Evolutionary conservation across 2,113 vertebrate genomes (phyloP), one percentile per base, ranked within the genome.

Genomic region (Forbesichthys agassizii): DNA sequence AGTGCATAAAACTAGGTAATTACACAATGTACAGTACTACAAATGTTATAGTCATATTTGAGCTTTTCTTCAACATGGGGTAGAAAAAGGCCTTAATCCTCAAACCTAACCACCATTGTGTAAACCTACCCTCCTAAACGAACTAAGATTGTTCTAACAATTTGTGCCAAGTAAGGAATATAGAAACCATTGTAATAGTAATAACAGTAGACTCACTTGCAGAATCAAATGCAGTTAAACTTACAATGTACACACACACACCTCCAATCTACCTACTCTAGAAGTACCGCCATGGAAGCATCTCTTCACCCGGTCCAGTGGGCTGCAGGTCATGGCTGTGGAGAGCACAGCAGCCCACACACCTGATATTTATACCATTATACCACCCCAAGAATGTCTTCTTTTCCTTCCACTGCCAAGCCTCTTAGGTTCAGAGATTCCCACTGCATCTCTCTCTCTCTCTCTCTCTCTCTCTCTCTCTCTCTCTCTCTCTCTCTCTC

Each of bases 291-390:
- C 81, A 75, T 75, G 36, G 62, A 81, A 84, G 71, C 79, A 66
- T 78, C 79, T 80, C 65, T 85, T 80, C 68, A 64, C 56, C 63
- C 71, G 83, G 74, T 78, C 71, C 71, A 68, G 88, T 86, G 86
- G 86, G 88, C 88, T 78, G 81, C 78, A 78, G 84, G 82, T 84
- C 73, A 47, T 73, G 59, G 75, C 80, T 86, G 67, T 78, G 79
- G 86, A 68, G 86, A 69, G 72, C 64, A 9, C 66, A 58, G 51
- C 83, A 80, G 79, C 90, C 90, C 86, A 88, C 90, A 82, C 86
- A 69, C 64, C 77, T 47, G 87, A 79, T 89, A 90, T 91, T 89
- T 88, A 84, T 91, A 89, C 27, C 27, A 27, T 27, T 27, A 81
- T 75, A 79, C 81, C 79, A 72, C 86, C 80, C 65, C 87, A 78